Base-by-base conservation (phyloP, 2,888 invertebrate species). In the Cecidostiba fungosa region DNA sequence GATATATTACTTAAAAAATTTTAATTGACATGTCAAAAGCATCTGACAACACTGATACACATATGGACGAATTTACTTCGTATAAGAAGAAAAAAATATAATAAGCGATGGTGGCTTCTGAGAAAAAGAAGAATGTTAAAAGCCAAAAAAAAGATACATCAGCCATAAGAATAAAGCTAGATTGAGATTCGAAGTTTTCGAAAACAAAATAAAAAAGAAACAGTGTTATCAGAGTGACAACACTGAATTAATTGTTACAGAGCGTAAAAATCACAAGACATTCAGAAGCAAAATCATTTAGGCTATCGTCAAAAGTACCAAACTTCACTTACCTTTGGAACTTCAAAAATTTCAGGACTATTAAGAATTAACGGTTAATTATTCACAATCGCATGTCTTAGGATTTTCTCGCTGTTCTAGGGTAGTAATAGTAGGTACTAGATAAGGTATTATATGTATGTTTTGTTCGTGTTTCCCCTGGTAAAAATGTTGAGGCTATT, bases 401-500 rank as follows among this genome's bases (percentile, higher is more conserved):
- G 91, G 93, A 92, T 93, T 93, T 92, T 92, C 91, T 92, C 92
- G 92, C 92, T 92, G 89, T 92, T 90, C 90, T 92, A 91, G 91
- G 89, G 89, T 91, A 89, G 92, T 91, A 90, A 89, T 90, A 89
- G 91, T 93, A 92, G 92, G 89, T 92, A 90, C 90, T 92, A 92
- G 92, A 91, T 92, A 92, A 91, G 92, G 91, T 90, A 92, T 92
- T 92, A 92, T 90, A 91, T 91, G 91, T 92, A 93, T 91, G 89
- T 93, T 93, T 92, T 88, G 92, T 92, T 93, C 91, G 92, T 92
- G 91, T 92, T 93, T 93, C 91, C 91, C 91, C 92, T 92, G 92
- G 92, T 92, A 91, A 93, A 90, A 92, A 91, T 92, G 92, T 92
- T 92, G 92, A 92, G 92, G 92, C 93, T 92, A 92, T 92, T 91